Conservation (phyloP, 2,888 invertebrate species). For the Anthrax anthrax region DNA sequence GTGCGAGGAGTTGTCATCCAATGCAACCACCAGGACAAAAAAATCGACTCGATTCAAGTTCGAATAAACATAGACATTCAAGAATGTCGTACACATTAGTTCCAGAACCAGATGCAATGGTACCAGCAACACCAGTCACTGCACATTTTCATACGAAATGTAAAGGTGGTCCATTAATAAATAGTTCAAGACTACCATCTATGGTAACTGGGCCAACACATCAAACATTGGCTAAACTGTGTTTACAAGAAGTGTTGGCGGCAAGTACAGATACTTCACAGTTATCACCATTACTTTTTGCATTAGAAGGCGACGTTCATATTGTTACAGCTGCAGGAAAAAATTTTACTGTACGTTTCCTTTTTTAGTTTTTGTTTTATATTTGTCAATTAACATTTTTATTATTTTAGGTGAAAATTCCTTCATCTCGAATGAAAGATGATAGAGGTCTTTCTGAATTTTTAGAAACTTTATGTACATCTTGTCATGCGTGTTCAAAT, state of each 20-base stretch:
- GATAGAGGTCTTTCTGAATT: slow-evolving; percentile 31
- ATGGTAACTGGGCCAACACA: slow-evolving; percentile 38
- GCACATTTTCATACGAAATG: slow-evolving; percentile 40
- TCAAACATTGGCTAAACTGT: slow-evolving; percentile 33
- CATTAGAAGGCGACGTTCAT: slow-evolving; percentile 33
- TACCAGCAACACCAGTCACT: slow-evolving; percentile 38
- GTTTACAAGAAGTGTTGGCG: slow-evolving; percentile 32
- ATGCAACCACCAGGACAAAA: slow-evolving; percentile 89
- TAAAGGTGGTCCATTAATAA: slow-evolving; percentile 38
- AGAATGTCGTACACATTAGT: slow-evolving; percentile 41
- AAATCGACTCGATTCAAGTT: slow-evolving; percentile 44
- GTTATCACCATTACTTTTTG: slow-evolving; percentile 28
- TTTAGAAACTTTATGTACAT: slow-evolving; percentile 30
- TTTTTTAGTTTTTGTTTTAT: neutral
- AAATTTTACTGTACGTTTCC: slow-evolving; percentile 28
- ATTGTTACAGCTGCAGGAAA: slow-evolving; percentile 35
- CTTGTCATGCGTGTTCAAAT: slow-evolving; percentile 33
- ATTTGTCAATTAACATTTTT: neutral
- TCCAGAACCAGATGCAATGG: slow-evolving; percentile 36
- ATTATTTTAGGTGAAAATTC: slow-evolving; percentile 29
- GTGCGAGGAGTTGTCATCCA: slow-evolving; percentile 81
- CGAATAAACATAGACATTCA: slow-evolving; percentile 41
- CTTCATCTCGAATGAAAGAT: slow-evolving; percentile 29
- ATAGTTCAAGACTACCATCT: slow-evolving; percentile 34
- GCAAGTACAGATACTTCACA: slow-evolving; percentile 34